Conservation (phyloP, 2,888 invertebrate genomes). For the Nemurella pictetii region DNA sequence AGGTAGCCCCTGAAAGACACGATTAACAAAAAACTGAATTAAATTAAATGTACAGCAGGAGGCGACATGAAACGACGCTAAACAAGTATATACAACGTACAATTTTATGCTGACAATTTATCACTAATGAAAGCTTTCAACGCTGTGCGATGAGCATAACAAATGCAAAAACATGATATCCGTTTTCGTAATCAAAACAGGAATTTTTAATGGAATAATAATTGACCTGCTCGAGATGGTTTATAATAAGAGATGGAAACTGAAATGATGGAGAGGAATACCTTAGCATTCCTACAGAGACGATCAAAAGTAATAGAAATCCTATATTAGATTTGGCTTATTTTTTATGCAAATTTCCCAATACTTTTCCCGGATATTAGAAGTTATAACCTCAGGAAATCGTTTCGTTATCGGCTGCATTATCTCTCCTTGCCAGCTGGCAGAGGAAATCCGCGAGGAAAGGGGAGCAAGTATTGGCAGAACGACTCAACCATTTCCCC, state of each 20-base stretch:
- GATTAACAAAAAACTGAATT: not conserved
- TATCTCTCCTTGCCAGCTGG: not conserved
- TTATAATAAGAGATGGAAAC: not conserved
- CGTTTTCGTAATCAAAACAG: not conserved
- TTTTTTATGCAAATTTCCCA: not conserved
- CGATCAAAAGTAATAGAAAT: not conserved
- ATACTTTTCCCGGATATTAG: not conserved
- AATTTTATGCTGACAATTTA: not conserved
- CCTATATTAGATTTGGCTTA: not conserved
- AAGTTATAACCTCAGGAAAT: not conserved
- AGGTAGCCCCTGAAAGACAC: no score
- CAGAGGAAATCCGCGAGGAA: not conserved
- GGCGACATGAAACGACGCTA: not conserved
- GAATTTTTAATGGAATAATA: not conserved
- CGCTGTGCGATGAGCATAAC: not conserved
- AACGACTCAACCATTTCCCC: no score
- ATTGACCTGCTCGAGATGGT: not conserved
- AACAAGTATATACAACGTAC: no score
- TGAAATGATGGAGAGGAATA: constrained; percentile 6
- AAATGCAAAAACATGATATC: not conserved
- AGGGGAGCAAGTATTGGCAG: no score
- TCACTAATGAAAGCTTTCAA: not conserved
- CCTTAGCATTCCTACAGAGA: not conserved
- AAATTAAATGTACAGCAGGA: not conserved
- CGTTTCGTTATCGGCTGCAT: not conserved